phyloP scores from a whole-genome alignment of 2,797 vertebrate genomes.

The Hydrolagus colliei region DNA sequence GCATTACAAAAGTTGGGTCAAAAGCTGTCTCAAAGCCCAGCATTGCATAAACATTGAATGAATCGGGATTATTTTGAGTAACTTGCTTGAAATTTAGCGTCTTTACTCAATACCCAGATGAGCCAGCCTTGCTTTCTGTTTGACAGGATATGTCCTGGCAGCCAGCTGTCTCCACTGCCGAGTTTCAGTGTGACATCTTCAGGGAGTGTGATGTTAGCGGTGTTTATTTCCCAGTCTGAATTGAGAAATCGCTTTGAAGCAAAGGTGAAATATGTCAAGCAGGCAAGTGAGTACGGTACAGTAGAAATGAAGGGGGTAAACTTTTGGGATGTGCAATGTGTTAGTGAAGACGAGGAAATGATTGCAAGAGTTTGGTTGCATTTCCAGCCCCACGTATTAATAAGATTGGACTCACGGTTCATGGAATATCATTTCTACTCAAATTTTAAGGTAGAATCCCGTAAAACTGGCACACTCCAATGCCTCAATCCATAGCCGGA shows the following conservation, averaged over 20 bases:
- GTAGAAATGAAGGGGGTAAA: too few species aligned
- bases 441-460: too few species aligned
- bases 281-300: constrained; percentile 8
- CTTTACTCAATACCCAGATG: not conserved
- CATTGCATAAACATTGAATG: too few species aligned
- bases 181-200: constrained; percentile 16
- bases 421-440: too few species aligned
- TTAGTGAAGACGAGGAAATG: too few species aligned
- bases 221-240: constrained; percentile 2
- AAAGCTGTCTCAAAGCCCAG: too few species aligned
- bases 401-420: too few species aligned
- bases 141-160: constrained; percentile 19
- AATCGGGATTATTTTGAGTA: not conserved
- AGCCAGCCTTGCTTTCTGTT: not conserved
- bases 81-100: not conserved
- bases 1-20: not conserved
- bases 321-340: too few species aligned
- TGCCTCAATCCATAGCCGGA: too few species aligned
- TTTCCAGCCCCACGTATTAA: too few species aligned
- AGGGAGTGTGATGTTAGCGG: constrained; percentile 14
- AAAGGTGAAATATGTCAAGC: not conserved
- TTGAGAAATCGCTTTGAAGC: constrained; percentile 5
- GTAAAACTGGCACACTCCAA: too few species aligned
- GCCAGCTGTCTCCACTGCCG: not conserved
- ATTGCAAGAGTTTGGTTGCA: too few species aligned